Evolutionary conservation across 2,888 invertebrate species (phyloP).

Genomic region (Agonopterix subpropinquella): DNA sequence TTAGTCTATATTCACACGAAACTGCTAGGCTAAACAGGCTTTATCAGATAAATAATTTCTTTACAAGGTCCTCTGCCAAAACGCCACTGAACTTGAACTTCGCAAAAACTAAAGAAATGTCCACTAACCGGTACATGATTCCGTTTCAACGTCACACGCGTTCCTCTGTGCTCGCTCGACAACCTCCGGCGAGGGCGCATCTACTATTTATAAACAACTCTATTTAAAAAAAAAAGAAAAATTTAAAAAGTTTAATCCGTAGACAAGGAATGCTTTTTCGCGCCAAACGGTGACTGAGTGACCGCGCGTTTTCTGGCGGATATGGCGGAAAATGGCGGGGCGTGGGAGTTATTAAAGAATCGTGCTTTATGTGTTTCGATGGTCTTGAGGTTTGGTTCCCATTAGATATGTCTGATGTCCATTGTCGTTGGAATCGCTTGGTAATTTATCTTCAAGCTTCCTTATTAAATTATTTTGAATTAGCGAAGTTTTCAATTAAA

Average conservation of each 20-base stretch:
- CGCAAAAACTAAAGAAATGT: conserved; percentile 24
- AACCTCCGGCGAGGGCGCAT: conserved; percentile 32
- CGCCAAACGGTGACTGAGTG: conserved; percentile 34
- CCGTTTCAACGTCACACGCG: conserved; percentile 26
- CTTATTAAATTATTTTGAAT: too few relatives aligned
- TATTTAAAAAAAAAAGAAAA: conserved; percentile 38
- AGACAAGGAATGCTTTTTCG: conserved; percentile 21
- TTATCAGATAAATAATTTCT: neutral
- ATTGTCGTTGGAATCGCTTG: neutral
- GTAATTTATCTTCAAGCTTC: too few relatives aligned
- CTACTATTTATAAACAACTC: conserved; percentile 45
- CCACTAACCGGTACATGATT: conserved; percentile 61
- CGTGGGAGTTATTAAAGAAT: conserved; percentile 18
- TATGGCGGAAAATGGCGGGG: conserved; percentile 24
- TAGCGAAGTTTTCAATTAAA: too few relatives aligned
- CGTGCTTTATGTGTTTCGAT: neutral
- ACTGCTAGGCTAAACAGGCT: too few relatives aligned
- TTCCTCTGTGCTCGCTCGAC: conserved; percentile 10
- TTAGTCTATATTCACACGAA: too few relatives aligned
- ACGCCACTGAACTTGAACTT: conserved; percentile 10
- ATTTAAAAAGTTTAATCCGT: conserved; percentile 6
- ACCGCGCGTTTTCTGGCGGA: conserved; percentile 3
- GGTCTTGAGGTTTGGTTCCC: neutral
- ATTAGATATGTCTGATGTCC: neutral
- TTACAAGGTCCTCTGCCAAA: neutral